Base-by-base conservation (phyloP, 2,113 vertebrate genomes). In the Nicator chloris region DNA sequence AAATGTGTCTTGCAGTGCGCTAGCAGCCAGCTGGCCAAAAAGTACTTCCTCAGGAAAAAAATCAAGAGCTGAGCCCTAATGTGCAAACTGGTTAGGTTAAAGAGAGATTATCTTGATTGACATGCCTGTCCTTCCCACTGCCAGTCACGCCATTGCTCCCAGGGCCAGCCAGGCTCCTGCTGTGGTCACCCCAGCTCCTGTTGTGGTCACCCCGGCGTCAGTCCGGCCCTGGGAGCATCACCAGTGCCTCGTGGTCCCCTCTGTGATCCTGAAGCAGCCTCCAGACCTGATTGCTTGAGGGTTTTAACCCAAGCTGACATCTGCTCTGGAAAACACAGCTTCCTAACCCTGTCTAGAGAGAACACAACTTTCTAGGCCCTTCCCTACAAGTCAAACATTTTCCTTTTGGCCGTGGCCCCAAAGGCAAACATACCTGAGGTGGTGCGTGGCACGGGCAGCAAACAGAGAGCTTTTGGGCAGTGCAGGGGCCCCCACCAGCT, bases 331-430 rank as follows among this genome's bases (percentile, higher is more conserved):
- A 82, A 83, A 66, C 3, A 28, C 47, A 90, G 35, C 35, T 95
- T 81, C 56, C 54, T 86, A 31, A 30, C 30, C 40, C 45, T 22
- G 9, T 88, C 79, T 68, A 39, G 44, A 37, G 7, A 56, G 79
- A 73, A 96, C 95, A 90, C 78, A 96, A 86, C 66, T 60, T 88
- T 30, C n/a, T 57, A 61, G 88, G 92, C 63, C 93, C 89, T 95
- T 72, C 88, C 98, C 97, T 93, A 57, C 90, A 97, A 96, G 63
- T 63, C 96, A 98, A 98, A 98, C 86, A 98, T 64, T 60, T 56
- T 14, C 63, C 53, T 82, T 51, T 78, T 26, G 1, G 76, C 92
- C 88, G 0, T 50, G 76, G 88, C 96, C 95, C 77, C 37, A 90
- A 98, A 97, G 86, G 57, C 97, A 98, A 98, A 98, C 88, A 97